Base-by-base conservation (phyloP, 2,113 vertebrate species). In the Trichechus manatus region DNA sequence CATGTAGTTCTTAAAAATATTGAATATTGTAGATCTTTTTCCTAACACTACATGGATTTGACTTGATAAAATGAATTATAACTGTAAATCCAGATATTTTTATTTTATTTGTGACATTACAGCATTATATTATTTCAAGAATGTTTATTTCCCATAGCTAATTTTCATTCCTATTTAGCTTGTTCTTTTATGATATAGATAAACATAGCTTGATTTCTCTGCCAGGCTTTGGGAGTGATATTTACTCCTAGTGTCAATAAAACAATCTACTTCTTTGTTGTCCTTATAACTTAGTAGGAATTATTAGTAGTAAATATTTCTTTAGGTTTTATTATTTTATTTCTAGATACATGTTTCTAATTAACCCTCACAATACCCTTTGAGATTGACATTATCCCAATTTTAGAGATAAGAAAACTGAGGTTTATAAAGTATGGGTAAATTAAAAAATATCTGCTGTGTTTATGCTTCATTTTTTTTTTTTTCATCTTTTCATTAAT, bases 401-500 rank as follows among this genome's bases (percentile, higher is more conserved):
- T 94, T 87, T 94, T 89, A 92, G 84, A 83, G 22, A 83, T 56
- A 95, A 94, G 9, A 19, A 80, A 94, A 81, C 4, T 29, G n/a
- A 81, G 5, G 36, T 78, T 95, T 89, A 77, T 63, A 61, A 78
- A 66, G 17, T 44, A 75, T 13, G 66, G 23, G 42, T 59, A 64
- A 66, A 72, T 78, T 95, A 64, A 88, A 83, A 10, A 42, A 59
- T 29, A 74, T 61, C 1, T 36, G n/a, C 9, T 42, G 59, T 42
- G 74, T 85, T 84, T 90, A 84, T 80, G 56, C 9, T 77, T 95
- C 70, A 25, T 39, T 39, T 39, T 39, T 39, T 39, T 63, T 93
- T 96, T 84, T 83, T 56, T 94, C 81, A 91, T 86, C 42, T 86
- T 81, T 90, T 70, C 25, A 61, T 88, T 89, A 81, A 85, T 90